A percentile compares a stretch with the other conserved stretches of the same genome.
These are phyloP conservation scores for Bostrychus sinensis DNA, from an alignment of 2,113 vertebrate genomes.

Conservation along the genomic window DNA sequence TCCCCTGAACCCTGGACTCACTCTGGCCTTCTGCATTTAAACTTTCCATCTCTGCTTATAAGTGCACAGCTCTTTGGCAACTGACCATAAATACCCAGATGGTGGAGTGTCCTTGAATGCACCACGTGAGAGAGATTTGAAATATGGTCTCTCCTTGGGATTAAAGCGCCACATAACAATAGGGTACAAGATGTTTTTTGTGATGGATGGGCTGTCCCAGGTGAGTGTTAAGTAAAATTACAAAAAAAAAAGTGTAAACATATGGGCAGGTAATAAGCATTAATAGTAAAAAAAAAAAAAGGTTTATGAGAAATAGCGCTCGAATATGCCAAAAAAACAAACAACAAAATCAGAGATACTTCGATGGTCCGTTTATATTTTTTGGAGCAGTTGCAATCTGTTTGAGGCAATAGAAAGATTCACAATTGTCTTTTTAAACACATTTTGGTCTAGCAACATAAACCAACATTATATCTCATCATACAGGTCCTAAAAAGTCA, in stretches of 20 bases:
- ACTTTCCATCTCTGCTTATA: background rate
- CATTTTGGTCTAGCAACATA: conserved; percentile 80
- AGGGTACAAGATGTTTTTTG: background rate
- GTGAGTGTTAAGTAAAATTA: background rate
- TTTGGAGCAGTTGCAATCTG: conserved; percentile 82
- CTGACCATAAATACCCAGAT: background rate
- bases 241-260: background rate
- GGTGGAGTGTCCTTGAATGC: conserved; percentile 22
- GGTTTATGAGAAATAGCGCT: background rate
- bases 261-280: background rate
- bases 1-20: background rate
- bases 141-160: background rate
- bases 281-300: background rate
- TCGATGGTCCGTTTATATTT: conserved; percentile 79
- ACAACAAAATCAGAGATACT: conserved; percentile 61
- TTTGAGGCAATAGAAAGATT: conserved; percentile 83
- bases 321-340: conserved; percentile 52
- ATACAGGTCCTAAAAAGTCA: conserved; percentile 74
- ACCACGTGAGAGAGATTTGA: conserved; percentile 7
- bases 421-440: conserved; percentile 81
- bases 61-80: conserved; percentile 4
- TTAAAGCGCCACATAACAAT: background rate
- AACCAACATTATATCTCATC: conserved; percentile 72
- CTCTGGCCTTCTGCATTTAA: background rate
- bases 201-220: conserved; percentile 4